Evolutionary conservation across 2,797 vertebrate genomes (phyloP).

Genomic region (Gorsachius magnificus): DNA sequence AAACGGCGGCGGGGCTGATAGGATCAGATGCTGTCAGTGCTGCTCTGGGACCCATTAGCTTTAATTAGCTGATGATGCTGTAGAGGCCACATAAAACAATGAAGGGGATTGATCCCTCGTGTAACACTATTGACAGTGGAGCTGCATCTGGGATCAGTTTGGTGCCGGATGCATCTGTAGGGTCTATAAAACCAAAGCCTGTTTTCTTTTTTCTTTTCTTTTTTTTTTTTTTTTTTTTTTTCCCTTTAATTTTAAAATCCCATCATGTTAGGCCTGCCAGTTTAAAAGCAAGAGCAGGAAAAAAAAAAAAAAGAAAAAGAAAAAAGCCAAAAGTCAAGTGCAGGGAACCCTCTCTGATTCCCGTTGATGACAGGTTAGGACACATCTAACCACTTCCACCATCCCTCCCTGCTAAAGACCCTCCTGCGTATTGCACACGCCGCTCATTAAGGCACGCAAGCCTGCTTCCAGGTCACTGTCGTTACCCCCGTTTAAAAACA

Average conservation of each 20-base stretch:
- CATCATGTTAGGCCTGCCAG: background rate
- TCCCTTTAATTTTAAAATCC: background rate
- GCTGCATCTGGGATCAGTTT: constrained; percentile 55
- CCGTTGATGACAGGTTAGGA: background rate
- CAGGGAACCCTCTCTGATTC: background rate
- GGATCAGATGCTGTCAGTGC: constrained; percentile 15
- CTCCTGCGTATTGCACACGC: background rate
- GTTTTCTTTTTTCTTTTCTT: background rate
- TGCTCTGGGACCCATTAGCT: constrained; percentile 43
- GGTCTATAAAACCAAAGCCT: constrained; percentile 43
- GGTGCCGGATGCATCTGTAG: constrained; percentile 42
- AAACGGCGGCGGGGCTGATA: background rate
- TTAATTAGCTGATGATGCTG: constrained; percentile 52
- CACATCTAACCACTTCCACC: background rate
- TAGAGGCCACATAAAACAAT: constrained; percentile 57
- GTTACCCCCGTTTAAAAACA: background rate
- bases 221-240: background rate
- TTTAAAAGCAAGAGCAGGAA: background rate
- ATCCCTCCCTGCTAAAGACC: background rate
- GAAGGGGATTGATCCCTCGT: constrained; percentile 62
- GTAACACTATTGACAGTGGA: constrained; percentile 53
- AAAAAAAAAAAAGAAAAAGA: rapidly evolving
- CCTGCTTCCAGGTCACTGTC: background rate
- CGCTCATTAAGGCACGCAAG: background rate
- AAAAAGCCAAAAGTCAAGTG: background rate